A percentile compares a stretch with the other conserved stretches of the same genome.
These are phyloP conservation scores for Todiramphus saurophagus DNA, from an alignment of 2,113 vertebrate genomes.

Conservation along the genomic window DNA sequence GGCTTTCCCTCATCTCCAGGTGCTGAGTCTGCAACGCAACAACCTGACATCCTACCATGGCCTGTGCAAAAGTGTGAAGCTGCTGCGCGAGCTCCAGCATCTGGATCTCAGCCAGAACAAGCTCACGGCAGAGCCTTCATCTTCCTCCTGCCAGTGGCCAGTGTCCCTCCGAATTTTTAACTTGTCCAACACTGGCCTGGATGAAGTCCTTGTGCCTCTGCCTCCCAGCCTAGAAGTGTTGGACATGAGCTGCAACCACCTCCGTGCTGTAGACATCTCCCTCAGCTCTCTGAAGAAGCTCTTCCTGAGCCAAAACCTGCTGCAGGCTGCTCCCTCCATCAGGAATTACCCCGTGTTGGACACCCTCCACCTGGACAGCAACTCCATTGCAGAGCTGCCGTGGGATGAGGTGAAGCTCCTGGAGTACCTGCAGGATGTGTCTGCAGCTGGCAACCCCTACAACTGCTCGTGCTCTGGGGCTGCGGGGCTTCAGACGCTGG, in stretches of 20 bases:
- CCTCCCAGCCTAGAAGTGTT: slow-evolving; percentile 55
- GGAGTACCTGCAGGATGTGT: neutral
- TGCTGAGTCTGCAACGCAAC: slow-evolving; percentile 57
- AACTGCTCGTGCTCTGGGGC: slow-evolving; percentile 29
- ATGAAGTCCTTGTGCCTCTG: slow-evolving; percentile 41
- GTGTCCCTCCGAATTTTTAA: slow-evolving; percentile 43
- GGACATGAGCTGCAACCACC: slow-evolving; percentile 71
- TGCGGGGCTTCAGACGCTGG: neutral
- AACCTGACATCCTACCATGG: slow-evolving; percentile 31
- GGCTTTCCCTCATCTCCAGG: slow-evolving; percentile 65
- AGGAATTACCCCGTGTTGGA: slow-evolving; percentile 41
- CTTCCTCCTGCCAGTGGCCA: slow-evolving; percentile 66
- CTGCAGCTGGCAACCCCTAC: slow-evolving; percentile 31
- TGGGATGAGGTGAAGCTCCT: neutral
- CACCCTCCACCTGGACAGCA: slow-evolving; percentile 64
- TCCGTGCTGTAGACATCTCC: slow-evolving; percentile 13
- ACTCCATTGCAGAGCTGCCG: slow-evolving; percentile 8
- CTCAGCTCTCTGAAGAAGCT: slow-evolving; percentile 44
- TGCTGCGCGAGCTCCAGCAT: neutral
- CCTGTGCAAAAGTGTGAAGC: neutral
- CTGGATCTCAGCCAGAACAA: slow-evolving; percentile 76
- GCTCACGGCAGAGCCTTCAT: neutral
- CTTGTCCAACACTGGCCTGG: slow-evolving; percentile 59
- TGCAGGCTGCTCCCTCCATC: slow-evolving; percentile 28
- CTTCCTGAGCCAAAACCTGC: slow-evolving; percentile 61